Evolutionary conservation across 1,140 invertebrate species (phyloP).

Genomic region (Drosophila ficusphila): DNA sequence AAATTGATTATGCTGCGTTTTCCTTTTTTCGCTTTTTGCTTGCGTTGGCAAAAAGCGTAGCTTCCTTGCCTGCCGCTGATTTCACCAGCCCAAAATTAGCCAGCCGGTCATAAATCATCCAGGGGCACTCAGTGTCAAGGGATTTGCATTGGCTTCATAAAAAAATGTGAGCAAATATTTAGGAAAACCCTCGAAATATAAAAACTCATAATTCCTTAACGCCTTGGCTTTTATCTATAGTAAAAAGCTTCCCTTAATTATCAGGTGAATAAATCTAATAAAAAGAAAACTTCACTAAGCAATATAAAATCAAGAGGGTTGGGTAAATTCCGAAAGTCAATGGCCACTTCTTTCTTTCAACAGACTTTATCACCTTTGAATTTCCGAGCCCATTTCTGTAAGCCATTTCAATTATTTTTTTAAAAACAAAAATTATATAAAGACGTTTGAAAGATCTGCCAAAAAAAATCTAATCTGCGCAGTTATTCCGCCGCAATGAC

Average conservation of each 20-base stretch:
- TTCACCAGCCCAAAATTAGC: slow-evolving; percentile 72
- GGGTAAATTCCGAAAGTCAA: not conserved
- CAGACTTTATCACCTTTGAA: not conserved
- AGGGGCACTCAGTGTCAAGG: slow-evolving; percentile 40
- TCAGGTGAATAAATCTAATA: not conserved
- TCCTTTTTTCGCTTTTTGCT: slow-evolving; percentile 36
- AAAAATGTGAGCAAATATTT: no score
- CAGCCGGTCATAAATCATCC: slow-evolving; percentile 67
- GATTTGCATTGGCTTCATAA: slow-evolving; percentile 18
- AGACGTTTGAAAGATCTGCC: not conserved
- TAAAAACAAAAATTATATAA: no score
- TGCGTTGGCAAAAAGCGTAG: slow-evolving; percentile 19
- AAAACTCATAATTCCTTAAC: no score
- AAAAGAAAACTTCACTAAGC: not conserved
- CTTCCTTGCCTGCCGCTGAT: slow-evolving; percentile 63
- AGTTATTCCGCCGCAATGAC: not conserved
- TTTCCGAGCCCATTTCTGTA: not conserved
- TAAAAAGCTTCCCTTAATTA: no score
- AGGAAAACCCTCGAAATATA: not conserved
- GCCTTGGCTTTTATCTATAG: no score
- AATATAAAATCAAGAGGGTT: no score
- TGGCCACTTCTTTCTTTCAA: not conserved
- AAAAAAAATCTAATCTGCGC: not conserved
- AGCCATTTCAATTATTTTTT: not conserved
- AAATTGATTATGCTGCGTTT: slow-evolving; percentile 72